phyloP scores from a whole-genome alignment of 2,113 vertebrate genomes.

The Polypterus senegalus region DNA sequence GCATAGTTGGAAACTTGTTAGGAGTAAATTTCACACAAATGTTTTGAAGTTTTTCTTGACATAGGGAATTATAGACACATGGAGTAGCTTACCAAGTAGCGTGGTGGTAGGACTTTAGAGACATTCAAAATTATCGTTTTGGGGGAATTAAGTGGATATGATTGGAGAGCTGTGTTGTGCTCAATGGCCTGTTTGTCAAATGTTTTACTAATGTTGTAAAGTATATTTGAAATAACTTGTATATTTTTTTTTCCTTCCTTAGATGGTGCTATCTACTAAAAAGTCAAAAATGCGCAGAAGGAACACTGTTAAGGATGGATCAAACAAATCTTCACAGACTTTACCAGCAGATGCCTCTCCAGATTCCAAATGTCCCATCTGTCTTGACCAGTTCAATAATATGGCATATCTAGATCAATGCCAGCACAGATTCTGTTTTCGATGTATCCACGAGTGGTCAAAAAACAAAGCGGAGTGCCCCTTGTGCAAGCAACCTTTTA shows the following conservation, averaged over 20 bases:
- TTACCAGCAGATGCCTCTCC: conserved; percentile 68
- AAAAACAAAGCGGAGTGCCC: conserved; percentile 97
- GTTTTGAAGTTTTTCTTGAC: too few relatives aligned
- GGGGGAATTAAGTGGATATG: too few relatives aligned
- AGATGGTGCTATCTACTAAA: conserved; percentile 59
- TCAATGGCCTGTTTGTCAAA: too few relatives aligned
- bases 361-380: conserved; percentile 93
- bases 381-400: conserved; percentile 86
- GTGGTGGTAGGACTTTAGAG: too few relatives aligned
- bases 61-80: too few relatives aligned
- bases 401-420: conserved; percentile 77
- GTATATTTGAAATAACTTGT: neutral
- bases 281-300: conserved; percentile 51
- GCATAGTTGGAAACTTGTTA: too few relatives aligned
- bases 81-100: too few relatives aligned
- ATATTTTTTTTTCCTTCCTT: conserved; percentile 5
- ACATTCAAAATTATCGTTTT: too few relatives aligned
- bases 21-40: too few relatives aligned
- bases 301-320: conserved; percentile 42
- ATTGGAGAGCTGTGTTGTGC: too few relatives aligned
- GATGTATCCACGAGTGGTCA: conserved; percentile 90
- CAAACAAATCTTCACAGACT: conserved; percentile 42
- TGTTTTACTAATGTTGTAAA: too few relatives aligned
- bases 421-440: conserved; percentile 88
- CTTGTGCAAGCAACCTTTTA: conserved; percentile 87